Base-by-base conservation (phyloP, 2,113 vertebrate genomes). In the Trogon surrucura region DNA sequence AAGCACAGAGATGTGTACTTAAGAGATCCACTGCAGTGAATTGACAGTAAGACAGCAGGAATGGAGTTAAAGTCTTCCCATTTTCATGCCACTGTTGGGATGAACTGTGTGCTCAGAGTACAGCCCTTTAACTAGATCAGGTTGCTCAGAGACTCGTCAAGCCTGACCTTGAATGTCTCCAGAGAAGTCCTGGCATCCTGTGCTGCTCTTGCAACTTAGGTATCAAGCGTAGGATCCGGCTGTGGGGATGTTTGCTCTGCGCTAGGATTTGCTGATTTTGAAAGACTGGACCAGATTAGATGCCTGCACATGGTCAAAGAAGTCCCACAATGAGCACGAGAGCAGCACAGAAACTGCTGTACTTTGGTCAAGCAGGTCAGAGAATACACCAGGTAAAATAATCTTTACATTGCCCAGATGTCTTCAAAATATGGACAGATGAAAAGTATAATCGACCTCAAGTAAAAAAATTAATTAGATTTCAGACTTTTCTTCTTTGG, bases 1-100 rank as follows among this genome's bases (percentile, higher is more conserved):
- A 73, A 84, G 14, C 18, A 53, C 0, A 0, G 27, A 47, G 23
- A 38, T 29, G 11, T 6, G 18, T 10, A 18, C 11, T 16, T n/a
- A 29, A 29, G 30, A 30, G 26, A 23, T 56, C 72, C 34, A 56
- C 20, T 32, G 34, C 32, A 51, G 41, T 22, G 73, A 20, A 62
- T 3, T 10, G 62, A 26, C 50, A 22, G 44, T 9, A 23, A 26
- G 53, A 51, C 13, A 11, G 16, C 2, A 26, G 25, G 69, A 64
- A 44, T 8, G 4, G 16, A 47, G 34, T 17, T 36, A 27, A 60
- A 72, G 25, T 6, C 29, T 61, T 71, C 36, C 36, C 3, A 0
- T 15, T 32, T 7, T 13, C 27, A n/a, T 0, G 1, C 16, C 27
- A 19, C 19, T 20, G 36, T 16, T 51, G 50, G 56, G 69, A 26